phyloP scores from a whole-genome alignment of 2,888 invertebrate genomes.

The Hecatera dysodea region DNA sequence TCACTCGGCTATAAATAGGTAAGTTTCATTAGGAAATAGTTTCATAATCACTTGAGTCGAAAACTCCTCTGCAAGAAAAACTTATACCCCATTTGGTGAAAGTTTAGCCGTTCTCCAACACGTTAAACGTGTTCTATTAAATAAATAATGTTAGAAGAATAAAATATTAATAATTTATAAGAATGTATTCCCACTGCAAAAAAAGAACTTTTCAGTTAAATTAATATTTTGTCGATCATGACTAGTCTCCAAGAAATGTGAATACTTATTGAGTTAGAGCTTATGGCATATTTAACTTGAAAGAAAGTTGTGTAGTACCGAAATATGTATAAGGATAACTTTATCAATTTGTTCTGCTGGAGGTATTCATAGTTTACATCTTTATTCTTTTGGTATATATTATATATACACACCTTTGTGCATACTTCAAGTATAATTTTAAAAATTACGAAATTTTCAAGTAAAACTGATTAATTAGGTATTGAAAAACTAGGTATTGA shows the following conservation, averaged over 20 bases:
- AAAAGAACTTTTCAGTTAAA: constrained; percentile 26
- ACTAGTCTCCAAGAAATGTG: constrained; percentile 18
- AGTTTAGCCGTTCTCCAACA: background rate
- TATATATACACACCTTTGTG: too few relatives aligned
- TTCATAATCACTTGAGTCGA: background rate
- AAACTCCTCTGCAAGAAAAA: background rate
- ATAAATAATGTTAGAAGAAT: background rate
- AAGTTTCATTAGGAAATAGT: background rate
- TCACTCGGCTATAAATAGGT: background rate
- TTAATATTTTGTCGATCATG: constrained; percentile 15
- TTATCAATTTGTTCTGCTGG: constrained; percentile 60
- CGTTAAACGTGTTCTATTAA: background rate
- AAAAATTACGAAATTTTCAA: too few relatives aligned
- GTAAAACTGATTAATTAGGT: too few relatives aligned
- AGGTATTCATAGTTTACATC: constrained; percentile 34
- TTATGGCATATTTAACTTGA: constrained; percentile 45
- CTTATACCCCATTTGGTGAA: background rate
- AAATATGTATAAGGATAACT: constrained; percentile 58
- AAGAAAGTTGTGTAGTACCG: constrained; percentile 45
- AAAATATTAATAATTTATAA: constrained; percentile 21
- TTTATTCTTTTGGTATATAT: constrained; percentile 6
- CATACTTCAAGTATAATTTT: too few relatives aligned
- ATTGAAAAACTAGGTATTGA: too few relatives aligned
- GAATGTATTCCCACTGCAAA: background rate
- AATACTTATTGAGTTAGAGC: constrained; percentile 46